These are phyloP conservation scores for Laticauda colubrina DNA, from an alignment of 2,113 vertebrate species.

Conservation along the genomic window DNA sequence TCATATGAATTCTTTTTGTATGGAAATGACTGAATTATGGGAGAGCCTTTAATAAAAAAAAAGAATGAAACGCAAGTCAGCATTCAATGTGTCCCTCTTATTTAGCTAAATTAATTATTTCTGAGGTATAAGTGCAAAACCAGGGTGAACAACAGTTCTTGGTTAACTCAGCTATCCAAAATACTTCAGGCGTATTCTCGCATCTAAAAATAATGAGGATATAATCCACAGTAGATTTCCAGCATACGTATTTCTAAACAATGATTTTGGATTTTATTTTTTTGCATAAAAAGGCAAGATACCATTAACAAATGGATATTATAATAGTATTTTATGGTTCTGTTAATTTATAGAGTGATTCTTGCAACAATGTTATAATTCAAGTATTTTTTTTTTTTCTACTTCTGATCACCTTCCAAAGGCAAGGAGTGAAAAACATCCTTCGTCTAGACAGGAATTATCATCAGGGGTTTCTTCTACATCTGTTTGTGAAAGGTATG, in stretches of 20 bases:
- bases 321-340: constrained; percentile 2
- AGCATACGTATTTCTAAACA: constrained; percentile 3
- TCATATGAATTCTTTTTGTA: background rate
- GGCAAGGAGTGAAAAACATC: constrained; percentile 67
- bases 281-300: background rate
- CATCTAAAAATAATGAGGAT: background rate
- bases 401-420: constrained; percentile 59
- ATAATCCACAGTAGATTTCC: background rate
- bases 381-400: constrained; percentile 46
- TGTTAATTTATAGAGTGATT: constrained; percentile 31
- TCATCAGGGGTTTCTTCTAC: constrained; percentile 54
- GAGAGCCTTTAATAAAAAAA: background rate
- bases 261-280: constrained; percentile 2
- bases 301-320: background rate
- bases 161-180: background rate
- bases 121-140: background rate
- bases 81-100: background rate
- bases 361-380: constrained; percentile 49
- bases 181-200: background rate
- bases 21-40: background rate
- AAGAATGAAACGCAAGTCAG: background rate
- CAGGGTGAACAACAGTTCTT: background rate
- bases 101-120: background rate
- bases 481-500: constrained; percentile 70
- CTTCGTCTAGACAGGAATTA: constrained; percentile 68